Base-by-base conservation (phyloP, 2,113 vertebrate species). In the Megaceryle torquata region DNA sequence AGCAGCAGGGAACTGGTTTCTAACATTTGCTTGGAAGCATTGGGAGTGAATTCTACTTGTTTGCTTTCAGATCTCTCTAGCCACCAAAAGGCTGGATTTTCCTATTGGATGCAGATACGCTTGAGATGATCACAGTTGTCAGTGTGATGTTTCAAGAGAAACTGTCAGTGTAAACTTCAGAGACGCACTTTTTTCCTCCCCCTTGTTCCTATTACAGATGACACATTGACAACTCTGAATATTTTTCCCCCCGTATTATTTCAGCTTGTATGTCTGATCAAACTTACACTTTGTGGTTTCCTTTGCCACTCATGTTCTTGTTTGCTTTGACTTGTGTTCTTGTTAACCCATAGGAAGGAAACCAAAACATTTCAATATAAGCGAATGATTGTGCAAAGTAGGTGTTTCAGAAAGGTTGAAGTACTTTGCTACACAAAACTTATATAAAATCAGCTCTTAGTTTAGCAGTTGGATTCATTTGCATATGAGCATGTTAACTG, bases 161-260 rank as follows among this genome's bases (percentile, higher is more conserved):
- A 57, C 82, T 94, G 80, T 79, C 65, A 72, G 61, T 50, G 48
- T 88, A 91, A 88, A 92, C 95, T 89, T 71, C 46, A 68, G 60
- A 86, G 80, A 64, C 82, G 33, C 10, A 0, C 54, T 57, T 68
- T 20, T 48, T 25, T 7, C 9, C 21, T 50, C 10, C 13, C 20
- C 15, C 41, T 33, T 43, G 10, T 90, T 93, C 63, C 37, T 56
- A 3, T 81, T 44, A 28, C 13, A 81, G 61, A 25, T 39, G 86
- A 69, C 31, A 64, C 56, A 48, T 80, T 56, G 56, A 61, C 53
- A 79, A 3, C 50, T 82, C 43, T 85, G 51, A 82, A 57, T 39
- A 39, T 29, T 79, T 83, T 41, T 48, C 16, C 2, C 22, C 59
- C 39, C 4, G 13, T 29, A 1, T 85, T 91, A 59, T 70, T 94